Conservation (phyloP, 2,797 vertebrate species). For the Platalea minor region DNA sequence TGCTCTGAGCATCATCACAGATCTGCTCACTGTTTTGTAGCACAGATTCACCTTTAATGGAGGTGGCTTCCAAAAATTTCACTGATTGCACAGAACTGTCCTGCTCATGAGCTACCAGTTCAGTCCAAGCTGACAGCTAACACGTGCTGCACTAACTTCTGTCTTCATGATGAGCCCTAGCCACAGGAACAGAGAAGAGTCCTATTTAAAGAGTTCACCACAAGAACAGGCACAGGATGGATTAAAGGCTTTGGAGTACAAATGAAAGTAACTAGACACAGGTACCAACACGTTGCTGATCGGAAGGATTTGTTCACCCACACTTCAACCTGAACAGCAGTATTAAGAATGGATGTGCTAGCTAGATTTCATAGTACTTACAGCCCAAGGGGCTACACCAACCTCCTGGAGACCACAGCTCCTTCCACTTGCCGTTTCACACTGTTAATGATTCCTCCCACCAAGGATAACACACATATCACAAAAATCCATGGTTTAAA, state of each 20-base stretch:
- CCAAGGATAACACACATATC: background rate
- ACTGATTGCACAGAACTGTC: background rate
- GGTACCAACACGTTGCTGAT: background rate
- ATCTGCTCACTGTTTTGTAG: background rate
- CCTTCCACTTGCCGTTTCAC: background rate
- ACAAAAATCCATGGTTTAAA: background rate
- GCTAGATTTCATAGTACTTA: background rate
- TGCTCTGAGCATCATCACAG: background rate
- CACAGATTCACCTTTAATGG: background rate
- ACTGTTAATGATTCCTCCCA: background rate
- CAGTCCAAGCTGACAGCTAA: background rate
- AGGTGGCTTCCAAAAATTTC: background rate
- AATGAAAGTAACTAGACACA: background rate
- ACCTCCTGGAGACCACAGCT: background rate
- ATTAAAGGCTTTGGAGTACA: background rate
- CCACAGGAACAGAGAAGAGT: background rate
- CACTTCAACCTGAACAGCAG: background rate
- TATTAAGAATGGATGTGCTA: background rate
- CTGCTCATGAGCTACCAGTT: accelerated
- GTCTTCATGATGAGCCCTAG: background rate
- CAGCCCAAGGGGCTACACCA: background rate
- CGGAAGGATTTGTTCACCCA: background rate
- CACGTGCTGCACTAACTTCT: background rate
- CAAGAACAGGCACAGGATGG: background rate
- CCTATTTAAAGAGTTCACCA: background rate